Conservation (phyloP, 1,140 invertebrate genomes). For the Drosophila grimshawi region DNA sequence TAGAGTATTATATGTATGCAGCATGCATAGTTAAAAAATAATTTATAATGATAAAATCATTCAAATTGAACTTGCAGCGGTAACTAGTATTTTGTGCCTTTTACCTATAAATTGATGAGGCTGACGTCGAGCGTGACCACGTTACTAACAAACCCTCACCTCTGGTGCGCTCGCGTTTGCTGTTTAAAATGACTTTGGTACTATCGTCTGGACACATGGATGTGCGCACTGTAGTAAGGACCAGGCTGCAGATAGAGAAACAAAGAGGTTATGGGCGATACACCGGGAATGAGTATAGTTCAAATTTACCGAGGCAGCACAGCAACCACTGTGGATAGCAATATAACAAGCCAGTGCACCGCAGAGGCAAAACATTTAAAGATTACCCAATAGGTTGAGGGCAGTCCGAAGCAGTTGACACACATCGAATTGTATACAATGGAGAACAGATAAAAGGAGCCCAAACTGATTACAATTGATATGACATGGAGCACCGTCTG, state of each 20-base stretch:
- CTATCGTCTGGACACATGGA: constrained; percentile 86
- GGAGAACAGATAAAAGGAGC: constrained; percentile 93
- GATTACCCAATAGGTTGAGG: constrained; percentile 95
- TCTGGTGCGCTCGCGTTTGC: constrained; percentile 85
- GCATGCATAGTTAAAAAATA: constrained; percentile 39
- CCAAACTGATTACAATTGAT: constrained; percentile 91
- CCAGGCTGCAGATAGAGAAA: constrained; percentile 78
- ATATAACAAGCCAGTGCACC: constrained; percentile 92
- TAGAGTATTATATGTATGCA: background rate
- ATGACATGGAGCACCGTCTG: constrained; percentile 94
- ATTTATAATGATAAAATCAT: constrained; percentile 25
- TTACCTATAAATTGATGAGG: constrained; percentile 88
- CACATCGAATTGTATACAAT: constrained; percentile 93
- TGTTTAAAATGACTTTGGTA: constrained; percentile 85
- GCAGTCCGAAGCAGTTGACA: constrained; percentile 91
- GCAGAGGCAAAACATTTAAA: constrained; percentile 90
- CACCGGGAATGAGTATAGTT: background rate
- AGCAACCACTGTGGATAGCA: constrained; percentile 91
- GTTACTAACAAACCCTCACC: constrained; percentile 88
- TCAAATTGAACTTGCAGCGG: constrained; percentile 31
- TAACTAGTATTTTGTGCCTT: constrained; percentile 75
- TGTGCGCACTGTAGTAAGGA: constrained; percentile 85
- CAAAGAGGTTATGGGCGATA: background rate
- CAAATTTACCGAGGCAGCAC: constrained; percentile 92
- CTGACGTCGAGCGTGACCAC: constrained; percentile 88